Base-by-base conservation (phyloP, 1,140 invertebrate genomes). In the Drosophila oshimai region DNA sequence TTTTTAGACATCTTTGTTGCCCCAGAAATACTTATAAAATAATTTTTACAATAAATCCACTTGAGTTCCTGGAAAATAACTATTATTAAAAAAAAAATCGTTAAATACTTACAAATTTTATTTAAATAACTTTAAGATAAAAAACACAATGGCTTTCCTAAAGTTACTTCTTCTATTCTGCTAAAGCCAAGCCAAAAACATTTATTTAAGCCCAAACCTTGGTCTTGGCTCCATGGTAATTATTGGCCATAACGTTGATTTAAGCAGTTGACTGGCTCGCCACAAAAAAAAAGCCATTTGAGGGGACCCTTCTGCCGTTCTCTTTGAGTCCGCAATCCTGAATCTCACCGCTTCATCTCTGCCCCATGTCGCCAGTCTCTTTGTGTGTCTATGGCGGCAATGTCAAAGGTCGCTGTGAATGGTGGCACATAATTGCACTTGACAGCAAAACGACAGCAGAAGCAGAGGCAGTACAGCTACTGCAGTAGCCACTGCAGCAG, bases 391-490 rank as follows among this genome's bases (percentile, higher is more conserved):
- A n/a, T 67, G 61, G 60, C 54, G 74, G 54, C 74, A 72, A 36
- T 79, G 75, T 74, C 75, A 79, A 73, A 79, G 75, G 75, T 79
- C 75, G 61, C 42, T 44, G 50, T 74, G 71, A 65, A 65, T 65
- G 61, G 61, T 65, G 61, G 61, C 61, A 65, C 61, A 65, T 65
- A 65, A 65, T 68, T 74, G 72, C 71, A 74, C 60, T 74, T 57
- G 61, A 65, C 61, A 65, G 61, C 61, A 49, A 44, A 61, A 64
- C 68, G 69, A 70, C 60, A 64, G 50, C 36, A 51, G 28, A 29
- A 41, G 45, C 46, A 50, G 26, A 15, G 18, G 15, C 70, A 60
- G 49, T 26, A 20, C 10, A 6, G 44, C n/a, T 12, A 31, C 53
- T 12, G 36, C 53, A 49, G 41, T 41, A 28, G 47, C 24, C 3